Conservation (phyloP, 2,888 invertebrate genomes). For the Drosophila fungiperda region DNA sequence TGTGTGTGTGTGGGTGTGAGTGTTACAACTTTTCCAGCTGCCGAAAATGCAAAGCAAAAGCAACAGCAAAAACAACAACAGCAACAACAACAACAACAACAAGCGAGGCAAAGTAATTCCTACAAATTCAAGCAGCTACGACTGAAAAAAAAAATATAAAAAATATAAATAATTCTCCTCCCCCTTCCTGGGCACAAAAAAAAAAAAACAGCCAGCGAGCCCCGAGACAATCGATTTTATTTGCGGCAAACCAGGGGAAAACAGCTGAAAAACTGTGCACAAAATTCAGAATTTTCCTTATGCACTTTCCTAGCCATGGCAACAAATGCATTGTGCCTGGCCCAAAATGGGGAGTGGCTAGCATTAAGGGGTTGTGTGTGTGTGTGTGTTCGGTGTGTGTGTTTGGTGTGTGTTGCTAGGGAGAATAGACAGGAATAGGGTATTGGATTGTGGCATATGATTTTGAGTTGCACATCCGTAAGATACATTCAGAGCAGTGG, state of each 20-base stretch:
- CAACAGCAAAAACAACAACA: constrained; percentile 18
- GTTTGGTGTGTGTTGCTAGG: neutral
- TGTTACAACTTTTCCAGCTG: constrained; percentile 50
- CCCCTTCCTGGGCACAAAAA: neutral
- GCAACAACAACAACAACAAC: constrained; percentile 15
- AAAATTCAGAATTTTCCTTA: constrained; percentile 36
- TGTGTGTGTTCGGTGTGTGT: neutral
- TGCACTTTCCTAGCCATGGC: constrained; percentile 28
- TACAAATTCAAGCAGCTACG: constrained; percentile 10
- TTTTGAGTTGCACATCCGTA: constrained; percentile 6
- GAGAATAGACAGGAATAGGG: neutral
- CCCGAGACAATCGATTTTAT: constrained; percentile 53
- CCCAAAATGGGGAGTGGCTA: constrained; percentile 10
- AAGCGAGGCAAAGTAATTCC: constrained; percentile 18
- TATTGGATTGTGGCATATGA: constrained; percentile 10
- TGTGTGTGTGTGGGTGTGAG: constrained; percentile 23
- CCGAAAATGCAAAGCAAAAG: constrained; percentile 58
- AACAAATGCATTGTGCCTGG: constrained; percentile 10
- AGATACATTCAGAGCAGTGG: constrained; percentile 14
- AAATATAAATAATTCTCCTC: neutral
- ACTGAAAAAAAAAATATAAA: neutral
- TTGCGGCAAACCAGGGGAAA: constrained; percentile 19
- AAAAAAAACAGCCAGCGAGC: neutral
- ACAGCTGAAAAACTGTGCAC: constrained; percentile 38
- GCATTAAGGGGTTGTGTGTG: neutral